phyloP scores from a whole-genome alignment of 1,140 invertebrate genomes.

The Lordiphosa mommai region DNA sequence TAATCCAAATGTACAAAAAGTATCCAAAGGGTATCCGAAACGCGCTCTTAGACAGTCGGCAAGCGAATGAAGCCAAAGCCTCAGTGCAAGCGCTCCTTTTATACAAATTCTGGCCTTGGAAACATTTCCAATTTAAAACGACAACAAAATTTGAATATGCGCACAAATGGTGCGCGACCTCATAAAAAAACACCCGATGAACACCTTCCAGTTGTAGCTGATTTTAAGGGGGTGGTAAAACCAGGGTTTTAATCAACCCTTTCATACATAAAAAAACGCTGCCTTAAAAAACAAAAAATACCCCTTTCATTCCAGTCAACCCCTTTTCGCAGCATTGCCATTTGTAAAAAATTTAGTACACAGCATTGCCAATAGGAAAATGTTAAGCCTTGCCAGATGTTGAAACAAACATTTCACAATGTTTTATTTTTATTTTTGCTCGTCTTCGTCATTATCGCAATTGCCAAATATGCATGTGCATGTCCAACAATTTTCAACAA shows the following conservation, averaged over 20 bases:
- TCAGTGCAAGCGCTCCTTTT: slow-evolving; percentile 18
- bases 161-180: slow-evolving; percentile 32
- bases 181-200: slow-evolving; percentile 24
- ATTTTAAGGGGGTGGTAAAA: slow-evolving; percentile 9
- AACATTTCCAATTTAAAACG: slow-evolving; percentile 50
- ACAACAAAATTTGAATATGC: slow-evolving; percentile 65
- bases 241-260: slow-evolving; percentile 42
- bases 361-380: slow-evolving; percentile 13
- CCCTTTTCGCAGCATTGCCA: slow-evolving; percentile 7
- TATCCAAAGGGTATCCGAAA: slow-evolving; percentile 9
- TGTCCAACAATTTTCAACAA: slow-evolving; percentile 56
- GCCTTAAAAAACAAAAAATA: background rate
- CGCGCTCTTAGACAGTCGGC: slow-evolving; percentile 14
- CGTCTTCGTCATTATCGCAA: slow-evolving; percentile 51
- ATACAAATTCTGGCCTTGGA: slow-evolving; percentile 41
- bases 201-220: background rate
- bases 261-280: slow-evolving; percentile 24
- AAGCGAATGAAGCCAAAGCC: slow-evolving; percentile 25
- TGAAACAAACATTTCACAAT: slow-evolving; percentile 5
- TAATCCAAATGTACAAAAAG: slow-evolving; percentile 9
- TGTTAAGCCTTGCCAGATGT: slow-evolving; percentile 24
- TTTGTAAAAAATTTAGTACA: slow-evolving; percentile 24
- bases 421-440: slow-evolving; percentile 9
- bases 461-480: slow-evolving; percentile 64
- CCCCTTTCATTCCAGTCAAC: slow-evolving; percentile 2